Evolutionary conservation across 2,888 invertebrate genomes (phyloP), one percentile per base, ranked within the genome.

Genomic region (Strigamia crassipes): DNA sequence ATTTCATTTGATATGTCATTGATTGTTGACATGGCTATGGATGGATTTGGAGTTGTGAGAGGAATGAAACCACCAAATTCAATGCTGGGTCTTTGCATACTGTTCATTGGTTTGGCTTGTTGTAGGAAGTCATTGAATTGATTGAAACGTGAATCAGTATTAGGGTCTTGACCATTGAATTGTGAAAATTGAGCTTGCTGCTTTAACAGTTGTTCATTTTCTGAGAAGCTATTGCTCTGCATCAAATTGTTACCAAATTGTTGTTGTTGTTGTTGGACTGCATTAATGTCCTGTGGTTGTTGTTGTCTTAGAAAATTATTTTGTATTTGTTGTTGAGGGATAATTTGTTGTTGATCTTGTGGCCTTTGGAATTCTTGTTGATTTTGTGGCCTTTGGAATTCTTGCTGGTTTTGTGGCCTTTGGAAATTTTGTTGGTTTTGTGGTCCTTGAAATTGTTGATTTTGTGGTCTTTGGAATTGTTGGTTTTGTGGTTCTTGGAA

Each of bases 11-110:
- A 23, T 4, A 31, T 3, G 46, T 31, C 46, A n/a, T 38, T 38
- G 6, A 38, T 38, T 2, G 38, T 9, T 38, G 38, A 38, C 2
- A 38, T 38, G 1, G 38, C n/a, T 8, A n/a, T 51, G 9, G 51
- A 42, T 13, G 80, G 9, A 23, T 42, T 51, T 80, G 80, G 15
- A 4, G 80, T 42, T n/a, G 80, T 81, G 5, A 81, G 23, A 8
- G 81, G 81, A 10, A 66, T 34, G n/a, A 81, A 81, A 31, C 81
- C 81, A 13, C 81, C 81, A 66, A 81, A 81, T 73, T 81, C 81
- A 61, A 81, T 61, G 51, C 66, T 81, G n/a, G 81, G 81, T 18
- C 38, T 38, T 18, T 81, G 81, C 21, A 38, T 18, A 1, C 4
- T 21, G 38, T 8, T 78, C 38, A 5, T 6, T 41, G 31, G 79